phyloP scores from a whole-genome alignment of 2,113 vertebrate species.

The Poeciliopsis occidentalis region DNA sequence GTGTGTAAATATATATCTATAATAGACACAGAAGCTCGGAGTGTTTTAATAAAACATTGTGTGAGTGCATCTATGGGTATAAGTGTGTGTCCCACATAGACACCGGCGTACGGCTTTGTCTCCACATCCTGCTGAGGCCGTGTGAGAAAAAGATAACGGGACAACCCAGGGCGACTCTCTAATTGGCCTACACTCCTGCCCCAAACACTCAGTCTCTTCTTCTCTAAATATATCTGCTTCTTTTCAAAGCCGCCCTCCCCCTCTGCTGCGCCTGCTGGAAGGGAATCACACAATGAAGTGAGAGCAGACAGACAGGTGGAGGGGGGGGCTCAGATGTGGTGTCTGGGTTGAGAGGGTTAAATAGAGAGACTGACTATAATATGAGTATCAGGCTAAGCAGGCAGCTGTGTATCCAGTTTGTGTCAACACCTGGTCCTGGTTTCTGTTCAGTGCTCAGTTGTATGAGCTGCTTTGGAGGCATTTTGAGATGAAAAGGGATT shows the following conservation, averaged over 20 bases:
- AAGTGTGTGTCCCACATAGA: neutral
- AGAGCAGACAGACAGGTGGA: neutral
- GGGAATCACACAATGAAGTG: slow-evolving; percentile 13
- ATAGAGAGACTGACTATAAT: slow-evolving; percentile 13
- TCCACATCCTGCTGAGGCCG: slow-evolving; percentile 54
- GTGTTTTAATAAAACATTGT: slow-evolving; percentile 53
- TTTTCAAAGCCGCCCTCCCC: slow-evolving; percentile 19
- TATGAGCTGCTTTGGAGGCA: neutral
- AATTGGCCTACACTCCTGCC: slow-evolving; percentile 67
- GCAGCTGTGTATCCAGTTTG: neutral
- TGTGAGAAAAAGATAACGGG: slow-evolving; percentile 68
- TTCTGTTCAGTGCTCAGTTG: neutral
- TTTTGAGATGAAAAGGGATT: neutral
- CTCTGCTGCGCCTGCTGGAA: slow-evolving; percentile 9
- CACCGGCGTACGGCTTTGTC: slow-evolving; percentile 46
- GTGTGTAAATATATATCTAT: slow-evolving; percentile 14
- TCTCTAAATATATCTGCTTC: slow-evolving; percentile 39
- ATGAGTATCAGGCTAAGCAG: slow-evolving; percentile 3
- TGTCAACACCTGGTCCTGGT: slow-evolving; percentile 11
- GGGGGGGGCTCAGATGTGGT: slow-evolving; percentile 13
- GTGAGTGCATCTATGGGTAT: slow-evolving; percentile 26
- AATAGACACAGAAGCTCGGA: slow-evolving; percentile 22
- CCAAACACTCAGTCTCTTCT: slow-evolving; percentile 43
- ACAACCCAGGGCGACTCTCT: slow-evolving; percentile 63
- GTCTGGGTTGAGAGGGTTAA: slow-evolving; percentile 43